Conservation (phyloP, 2,797 vertebrate genomes). For the Rhinoraja longicauda region DNA sequence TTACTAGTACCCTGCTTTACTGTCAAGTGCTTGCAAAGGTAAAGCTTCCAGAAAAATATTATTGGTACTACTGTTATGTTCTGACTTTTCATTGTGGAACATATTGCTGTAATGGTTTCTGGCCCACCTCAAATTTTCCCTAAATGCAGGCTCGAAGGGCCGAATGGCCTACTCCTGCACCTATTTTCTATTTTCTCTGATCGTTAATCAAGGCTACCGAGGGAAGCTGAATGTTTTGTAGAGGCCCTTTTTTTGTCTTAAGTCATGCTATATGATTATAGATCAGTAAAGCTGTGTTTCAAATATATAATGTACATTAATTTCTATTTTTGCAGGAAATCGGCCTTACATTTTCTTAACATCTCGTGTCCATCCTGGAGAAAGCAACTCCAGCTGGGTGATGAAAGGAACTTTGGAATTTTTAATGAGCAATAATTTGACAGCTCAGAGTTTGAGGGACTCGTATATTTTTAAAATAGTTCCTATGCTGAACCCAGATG, state of each 20-base stretch:
- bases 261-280: not conserved
- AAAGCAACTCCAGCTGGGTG: conserved; percentile 97
- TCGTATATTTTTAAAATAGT: conserved; percentile 96
- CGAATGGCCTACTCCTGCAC: no score
- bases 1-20: not conserved
- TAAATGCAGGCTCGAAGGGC: no score
- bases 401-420: conserved; percentile 98
- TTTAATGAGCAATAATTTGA: conserved; percentile 79
- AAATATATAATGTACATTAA: not conserved
- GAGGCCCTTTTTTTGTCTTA: not conserved
- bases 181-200: no score
- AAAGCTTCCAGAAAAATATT: not conserved
- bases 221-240: not conserved
- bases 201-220: not conserved
- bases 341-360: conserved; percentile 90
- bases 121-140: not conserved
- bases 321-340: conserved; percentile 66
- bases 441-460: conserved; percentile 82
- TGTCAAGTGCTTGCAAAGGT: not conserved
- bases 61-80: not conserved
- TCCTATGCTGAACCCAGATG: conserved; percentile 97
- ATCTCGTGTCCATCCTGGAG: conserved; percentile 91
- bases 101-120: not conserved
- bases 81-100: not conserved
- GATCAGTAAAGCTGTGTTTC: not conserved